Conservation (phyloP, 2,113 vertebrate genomes). For the Vulpes ferrilata region DNA sequence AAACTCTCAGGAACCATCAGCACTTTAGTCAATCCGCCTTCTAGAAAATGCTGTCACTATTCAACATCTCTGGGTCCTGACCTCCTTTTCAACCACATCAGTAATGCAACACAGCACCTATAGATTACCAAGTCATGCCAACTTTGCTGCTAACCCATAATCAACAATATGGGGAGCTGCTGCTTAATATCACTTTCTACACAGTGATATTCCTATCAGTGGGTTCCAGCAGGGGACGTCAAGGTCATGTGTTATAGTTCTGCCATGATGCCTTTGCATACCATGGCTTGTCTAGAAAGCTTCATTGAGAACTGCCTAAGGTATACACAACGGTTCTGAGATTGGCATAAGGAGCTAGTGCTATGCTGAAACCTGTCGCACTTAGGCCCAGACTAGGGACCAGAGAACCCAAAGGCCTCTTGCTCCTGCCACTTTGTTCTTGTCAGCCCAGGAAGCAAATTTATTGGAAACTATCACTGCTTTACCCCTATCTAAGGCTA, state of each 20-base stretch:
- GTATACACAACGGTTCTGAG: neutral
- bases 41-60: neutral
- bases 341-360: neutral
- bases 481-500: neutral
- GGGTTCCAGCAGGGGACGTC: neutral
- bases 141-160: neutral
- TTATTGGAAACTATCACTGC: neutral
- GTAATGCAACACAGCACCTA: neutral
- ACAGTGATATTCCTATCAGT: neutral
- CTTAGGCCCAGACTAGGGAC: constrained; percentile 5
- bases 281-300: constrained; percentile 21
- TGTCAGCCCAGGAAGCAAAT: neutral
- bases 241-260: neutral
- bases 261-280: neutral
- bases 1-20: constrained; percentile 57
- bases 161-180: neutral
- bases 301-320: constrained; percentile 21
- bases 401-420: neutral
- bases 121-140: neutral
- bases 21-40: neutral
- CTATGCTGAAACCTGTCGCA: constrained; percentile 38
- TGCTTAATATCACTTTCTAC: neutral
- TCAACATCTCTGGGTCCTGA: neutral
- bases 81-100: neutral
- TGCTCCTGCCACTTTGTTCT: neutral